Evolutionary conservation across 2,888 invertebrate genomes (phyloP).

Genomic region (Leptinotarsa tumamoca): DNA sequence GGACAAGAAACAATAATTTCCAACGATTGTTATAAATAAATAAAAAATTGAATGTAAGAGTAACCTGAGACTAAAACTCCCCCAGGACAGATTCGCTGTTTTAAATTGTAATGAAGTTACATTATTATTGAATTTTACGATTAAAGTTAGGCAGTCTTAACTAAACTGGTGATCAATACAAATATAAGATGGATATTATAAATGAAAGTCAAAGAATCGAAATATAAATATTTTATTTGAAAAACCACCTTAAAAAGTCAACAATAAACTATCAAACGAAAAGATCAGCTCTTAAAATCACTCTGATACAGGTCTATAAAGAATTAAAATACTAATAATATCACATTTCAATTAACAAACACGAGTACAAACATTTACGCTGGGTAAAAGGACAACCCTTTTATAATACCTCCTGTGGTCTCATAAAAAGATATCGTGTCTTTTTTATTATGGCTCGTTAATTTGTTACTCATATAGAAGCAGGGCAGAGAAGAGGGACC

Average conservation of each 20-base stretch:
- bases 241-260: slow-evolving; percentile 5
- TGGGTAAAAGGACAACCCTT: slow-evolving; percentile 60
- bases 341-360: slow-evolving; percentile 13
- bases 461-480: slow-evolving; percentile 56
- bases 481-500: slow-evolving; percentile 51
- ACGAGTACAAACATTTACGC: slow-evolving; percentile 30
- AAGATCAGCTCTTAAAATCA: not conserved
- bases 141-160: too few species aligned
- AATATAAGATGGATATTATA: too few species aligned
- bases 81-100: too few species aligned
- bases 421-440: slow-evolving; percentile 57
- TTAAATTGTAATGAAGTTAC: too few species aligned
- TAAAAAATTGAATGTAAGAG: too few species aligned
- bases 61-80: too few species aligned
- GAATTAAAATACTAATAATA: slow-evolving; percentile 19
- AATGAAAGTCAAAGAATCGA: too few species aligned
- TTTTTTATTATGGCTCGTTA: slow-evolving; percentile 47
- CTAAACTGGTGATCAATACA: too few species aligned
- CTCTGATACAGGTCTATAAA: not conserved
- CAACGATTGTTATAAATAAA: too few species aligned
- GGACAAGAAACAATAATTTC: too few species aligned
- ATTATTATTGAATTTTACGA: too few species aligned
- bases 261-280: not conserved
- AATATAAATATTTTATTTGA: slow-evolving; percentile 1
- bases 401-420: slow-evolving; percentile 56